Percentiles rank a stretch among this genome's conserved stretches.
Conservation (phyloP, 1,140 invertebrate species). For the Daktulosphaira vitifoliae region DNA sequence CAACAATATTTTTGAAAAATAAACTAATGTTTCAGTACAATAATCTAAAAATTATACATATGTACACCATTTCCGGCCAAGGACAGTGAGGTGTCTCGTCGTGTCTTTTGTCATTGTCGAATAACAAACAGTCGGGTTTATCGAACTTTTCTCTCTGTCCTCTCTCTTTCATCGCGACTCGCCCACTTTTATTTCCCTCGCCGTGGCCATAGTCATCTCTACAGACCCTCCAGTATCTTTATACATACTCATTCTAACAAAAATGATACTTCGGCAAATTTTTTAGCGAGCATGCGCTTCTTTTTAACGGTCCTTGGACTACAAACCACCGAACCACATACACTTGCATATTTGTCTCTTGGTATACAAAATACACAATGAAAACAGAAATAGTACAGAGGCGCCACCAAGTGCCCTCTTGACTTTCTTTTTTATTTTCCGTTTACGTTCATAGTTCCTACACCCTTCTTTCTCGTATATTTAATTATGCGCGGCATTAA, state of each 20-base stretch:
- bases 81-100: too few relatives aligned
- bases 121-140: neutral
- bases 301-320: slow-evolving; percentile 7
- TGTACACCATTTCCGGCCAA: too few relatives aligned
- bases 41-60: too few relatives aligned
- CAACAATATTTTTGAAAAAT: too few relatives aligned
- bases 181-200: neutral
- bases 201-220: neutral
- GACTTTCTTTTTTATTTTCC: too few relatives aligned
- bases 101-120: neutral
- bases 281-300: slow-evolving; percentile 12
- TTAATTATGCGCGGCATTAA: too few relatives aligned
- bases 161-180: slow-evolving; percentile 19
- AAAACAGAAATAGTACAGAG: too few relatives aligned
- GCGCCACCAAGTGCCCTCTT: too few relatives aligned
- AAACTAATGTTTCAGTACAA: too few relatives aligned
- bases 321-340: neutral
- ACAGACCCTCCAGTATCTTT: neutral
- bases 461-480: too few relatives aligned
- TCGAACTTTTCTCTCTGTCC: slow-evolving; percentile 25
- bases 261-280: neutral
- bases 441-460: too few relatives aligned
- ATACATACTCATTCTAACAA: neutral
- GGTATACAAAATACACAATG: too few relatives aligned
- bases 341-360: neutral